Evolutionary conservation across 2,888 invertebrate species (phyloP), one percentile per base, ranked within the genome.

Genomic region (Epistrophella euchroma): DNA sequence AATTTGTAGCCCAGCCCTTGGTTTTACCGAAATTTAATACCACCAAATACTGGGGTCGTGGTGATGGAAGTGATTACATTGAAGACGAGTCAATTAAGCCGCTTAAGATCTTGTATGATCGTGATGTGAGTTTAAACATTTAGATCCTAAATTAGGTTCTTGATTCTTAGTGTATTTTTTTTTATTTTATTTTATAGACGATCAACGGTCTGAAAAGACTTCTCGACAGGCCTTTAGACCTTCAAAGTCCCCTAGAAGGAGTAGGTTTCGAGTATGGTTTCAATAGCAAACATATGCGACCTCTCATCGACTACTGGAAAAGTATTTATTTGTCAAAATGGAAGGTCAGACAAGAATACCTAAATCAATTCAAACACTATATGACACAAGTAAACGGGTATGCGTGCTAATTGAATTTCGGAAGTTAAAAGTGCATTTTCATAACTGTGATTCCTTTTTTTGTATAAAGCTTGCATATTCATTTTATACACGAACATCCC

Each of bases 221-320:
- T 66, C 92, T 97, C 62, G 93, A 93, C 60, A 93, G 93, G 58
- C 93, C 94, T 17, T 92, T 93, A 15, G 91, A 93, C 3, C 93
- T 94, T 3, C 91, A 92, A 0, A 93, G 93, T n/a, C 95, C 97
- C 0, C 90, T 96, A 50, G 95, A 96, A 91, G 94, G 94, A 58
- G 92, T 93, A 0, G 94, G 94, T 9, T 98, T 97, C 91, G 94
- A 95, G 75, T 97, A 97, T 90, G 98, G 98, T 2, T 95, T 98
- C 90, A 96, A 97, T 89, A 93, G 95, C 0, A 93, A 95, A 45
- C 95, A 95, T 86, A 91, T 97, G 7, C 93, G 94, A 13, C 93
- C 94, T 86, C 93, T 98, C 5, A 91, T 96, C 0, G 94, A 96
- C 62, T 96, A 96, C 91, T 98, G 98, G 98, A 94, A 94, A 11